phyloP scores from a whole-genome alignment of 2,888 invertebrate genomes.

The Bruchidius siliquastri region DNA sequence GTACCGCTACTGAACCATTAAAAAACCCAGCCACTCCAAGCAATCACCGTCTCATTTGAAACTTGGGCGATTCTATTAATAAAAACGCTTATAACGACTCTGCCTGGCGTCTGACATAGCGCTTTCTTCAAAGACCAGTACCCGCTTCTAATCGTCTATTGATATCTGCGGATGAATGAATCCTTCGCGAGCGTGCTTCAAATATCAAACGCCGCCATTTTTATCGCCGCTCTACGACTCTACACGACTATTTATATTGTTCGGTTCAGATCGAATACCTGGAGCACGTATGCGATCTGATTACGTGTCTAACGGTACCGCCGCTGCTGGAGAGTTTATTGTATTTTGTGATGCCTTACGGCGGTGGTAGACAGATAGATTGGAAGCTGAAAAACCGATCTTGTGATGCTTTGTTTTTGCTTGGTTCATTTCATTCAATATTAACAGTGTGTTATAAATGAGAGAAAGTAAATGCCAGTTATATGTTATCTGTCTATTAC shows the following conservation, averaged over 20 bases:
- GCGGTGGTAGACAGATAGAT: constrained; percentile 3
- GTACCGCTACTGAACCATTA: too few relatives aligned
- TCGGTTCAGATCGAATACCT: background rate
- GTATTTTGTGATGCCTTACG: constrained; percentile 5
- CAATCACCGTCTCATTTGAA: too few relatives aligned
- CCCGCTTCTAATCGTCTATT: constrained; percentile 9
- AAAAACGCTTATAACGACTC: background rate
- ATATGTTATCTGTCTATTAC: too few relatives aligned
- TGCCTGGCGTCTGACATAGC: background rate
- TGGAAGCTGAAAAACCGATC: background rate
- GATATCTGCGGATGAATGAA: constrained; percentile 12
- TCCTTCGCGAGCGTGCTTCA: constrained; percentile 7
- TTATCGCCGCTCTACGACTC: background rate
- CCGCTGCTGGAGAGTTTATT: background rate
- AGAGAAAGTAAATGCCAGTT: too few relatives aligned
- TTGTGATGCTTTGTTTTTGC: background rate
- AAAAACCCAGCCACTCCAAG: too few relatives aligned
- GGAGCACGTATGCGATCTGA: background rate
- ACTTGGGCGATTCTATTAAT: too few relatives aligned
- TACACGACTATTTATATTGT: background rate
- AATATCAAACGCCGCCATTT: constrained; percentile 3
- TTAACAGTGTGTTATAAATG: too few relatives aligned
- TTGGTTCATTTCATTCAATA: too few relatives aligned
- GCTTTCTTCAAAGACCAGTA: background rate
- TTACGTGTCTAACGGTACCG: background rate